These are phyloP conservation scores for Cecidostiba fungosa DNA, from an alignment of 2,888 invertebrate genomes.

Conservation along the genomic window DNA sequence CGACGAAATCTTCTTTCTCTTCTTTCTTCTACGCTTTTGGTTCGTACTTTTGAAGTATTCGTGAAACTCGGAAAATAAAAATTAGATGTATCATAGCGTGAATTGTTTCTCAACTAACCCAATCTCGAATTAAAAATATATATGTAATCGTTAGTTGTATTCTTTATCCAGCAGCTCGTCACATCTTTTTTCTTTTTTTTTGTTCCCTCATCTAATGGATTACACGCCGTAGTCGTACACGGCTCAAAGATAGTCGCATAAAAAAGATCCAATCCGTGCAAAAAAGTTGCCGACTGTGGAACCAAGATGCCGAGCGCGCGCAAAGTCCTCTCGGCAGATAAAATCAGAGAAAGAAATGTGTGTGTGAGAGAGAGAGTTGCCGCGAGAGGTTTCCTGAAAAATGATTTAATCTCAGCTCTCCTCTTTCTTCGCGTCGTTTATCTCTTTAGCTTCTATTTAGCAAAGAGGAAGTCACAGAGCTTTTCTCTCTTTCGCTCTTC, in stretches of 20 bases:
- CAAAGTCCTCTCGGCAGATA: slow-evolving; percentile 22
- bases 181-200: neutral
- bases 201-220: slow-evolving; percentile 50
- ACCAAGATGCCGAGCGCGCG: neutral
- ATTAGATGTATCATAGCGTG: no score
- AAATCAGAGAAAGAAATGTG: slow-evolving; percentile 54
- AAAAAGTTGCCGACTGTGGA: neutral
- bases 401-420: slow-evolving; percentile 68
- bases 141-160: neutral
- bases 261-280: neutral
- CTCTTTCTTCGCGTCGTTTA: slow-evolving; percentile 56
- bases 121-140: no score
- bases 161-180: neutral
- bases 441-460: slow-evolving; percentile 64
- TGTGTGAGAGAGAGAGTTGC: neutral
- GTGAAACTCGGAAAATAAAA: no score
- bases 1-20: neutral
- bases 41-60: no score
- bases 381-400: slow-evolving; percentile 64
- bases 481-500: neutral
- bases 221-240: slow-evolving; percentile 36
- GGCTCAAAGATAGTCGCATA: neutral
- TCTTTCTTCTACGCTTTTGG: no score
- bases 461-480: slow-evolving; percentile 36
- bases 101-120: no score